Conservation (phyloP, 2,888 invertebrate species). For the Nomada lathburiana region DNA sequence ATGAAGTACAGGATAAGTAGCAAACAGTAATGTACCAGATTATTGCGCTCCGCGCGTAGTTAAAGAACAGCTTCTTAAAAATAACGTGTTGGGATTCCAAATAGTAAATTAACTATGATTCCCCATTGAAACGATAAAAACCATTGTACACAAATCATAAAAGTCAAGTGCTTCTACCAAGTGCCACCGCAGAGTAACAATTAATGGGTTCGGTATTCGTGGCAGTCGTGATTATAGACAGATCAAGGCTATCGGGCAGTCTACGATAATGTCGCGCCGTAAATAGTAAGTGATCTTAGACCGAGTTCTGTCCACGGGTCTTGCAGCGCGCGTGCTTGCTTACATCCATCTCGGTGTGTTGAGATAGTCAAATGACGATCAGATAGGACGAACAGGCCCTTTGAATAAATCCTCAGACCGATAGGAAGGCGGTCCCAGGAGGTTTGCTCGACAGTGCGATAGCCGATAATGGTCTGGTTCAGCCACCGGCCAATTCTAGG, state of each 20-base stretch:
- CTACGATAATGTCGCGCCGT: conserved; percentile 55
- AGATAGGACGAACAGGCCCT: conserved; percentile 72
- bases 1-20: too few species aligned
- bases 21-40: too few species aligned
- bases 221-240: conserved; percentile 53
- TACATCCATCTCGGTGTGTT: conserved; percentile 72
- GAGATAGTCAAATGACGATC: conserved; percentile 75
- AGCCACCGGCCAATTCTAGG: conserved; percentile 75
- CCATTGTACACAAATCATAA: too few species aligned
- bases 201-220: too few species aligned
- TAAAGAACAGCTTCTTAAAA: too few species aligned
- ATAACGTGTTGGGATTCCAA: too few species aligned
- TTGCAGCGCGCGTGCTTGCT: conserved; percentile 68
- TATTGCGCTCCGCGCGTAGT: too few species aligned
- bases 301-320: conserved; percentile 59
- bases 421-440: conserved; percentile 75
- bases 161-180: too few species aligned
- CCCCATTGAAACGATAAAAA: too few species aligned
- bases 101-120: too few species aligned
- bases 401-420: conserved; percentile 77
- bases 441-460: conserved; percentile 75
- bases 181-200: too few species aligned
- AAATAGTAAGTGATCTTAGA: conserved; percentile 60
- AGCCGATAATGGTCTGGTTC: conserved; percentile 80
- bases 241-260: conserved; percentile 47